A percentile compares a stretch with the other conserved stretches of the same genome.
phyloP scores from a whole-genome alignment of 2,888 invertebrate species.

The Allophyes oxyacanthae region DNA sequence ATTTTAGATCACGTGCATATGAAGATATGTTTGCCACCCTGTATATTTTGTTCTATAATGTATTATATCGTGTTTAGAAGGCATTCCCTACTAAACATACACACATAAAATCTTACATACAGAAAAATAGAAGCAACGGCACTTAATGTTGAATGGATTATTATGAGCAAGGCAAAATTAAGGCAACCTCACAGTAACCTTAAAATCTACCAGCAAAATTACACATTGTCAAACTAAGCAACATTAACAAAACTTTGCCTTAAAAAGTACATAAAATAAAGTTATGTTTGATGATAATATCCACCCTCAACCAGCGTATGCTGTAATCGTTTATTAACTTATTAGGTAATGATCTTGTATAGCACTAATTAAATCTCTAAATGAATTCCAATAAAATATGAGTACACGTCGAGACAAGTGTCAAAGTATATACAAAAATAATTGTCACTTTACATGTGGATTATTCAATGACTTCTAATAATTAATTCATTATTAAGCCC shows the following conservation, averaged over 20 bases:
- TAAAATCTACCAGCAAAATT: constrained; percentile 18
- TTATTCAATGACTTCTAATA: constrained; percentile 17
- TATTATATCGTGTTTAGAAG: constrained; percentile 28
- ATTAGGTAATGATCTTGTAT: constrained; percentile 41
- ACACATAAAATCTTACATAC: constrained; percentile 4
- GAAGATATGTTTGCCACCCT: too few relatives aligned
- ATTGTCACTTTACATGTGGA: constrained; percentile 27
- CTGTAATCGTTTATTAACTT: constrained; percentile 62
- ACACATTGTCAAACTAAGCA: constrained; percentile 3
- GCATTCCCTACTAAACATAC: constrained; percentile 16
- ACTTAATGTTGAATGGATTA: constrained; percentile 1
- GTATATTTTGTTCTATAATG: too few relatives aligned
- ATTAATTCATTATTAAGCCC: constrained; percentile 11
- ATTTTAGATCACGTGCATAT: too few relatives aligned
- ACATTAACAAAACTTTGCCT: not conserved
- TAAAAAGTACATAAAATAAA: constrained; percentile 14
- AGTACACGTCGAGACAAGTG: constrained; percentile 36
- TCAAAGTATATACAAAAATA: constrained; percentile 55
- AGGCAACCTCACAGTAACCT: not conserved
- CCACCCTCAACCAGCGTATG: constrained; percentile 62
- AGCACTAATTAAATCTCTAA: constrained; percentile 52
- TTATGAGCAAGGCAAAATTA: constrained; percentile 1
- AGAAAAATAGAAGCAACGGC: constrained; percentile 1
- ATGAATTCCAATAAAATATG: constrained; percentile 53
- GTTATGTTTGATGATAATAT: constrained; percentile 28